Evolutionary conservation across 2,888 invertebrate genomes (phyloP).

Genomic region (Caenorhabditis japonica): DNA sequence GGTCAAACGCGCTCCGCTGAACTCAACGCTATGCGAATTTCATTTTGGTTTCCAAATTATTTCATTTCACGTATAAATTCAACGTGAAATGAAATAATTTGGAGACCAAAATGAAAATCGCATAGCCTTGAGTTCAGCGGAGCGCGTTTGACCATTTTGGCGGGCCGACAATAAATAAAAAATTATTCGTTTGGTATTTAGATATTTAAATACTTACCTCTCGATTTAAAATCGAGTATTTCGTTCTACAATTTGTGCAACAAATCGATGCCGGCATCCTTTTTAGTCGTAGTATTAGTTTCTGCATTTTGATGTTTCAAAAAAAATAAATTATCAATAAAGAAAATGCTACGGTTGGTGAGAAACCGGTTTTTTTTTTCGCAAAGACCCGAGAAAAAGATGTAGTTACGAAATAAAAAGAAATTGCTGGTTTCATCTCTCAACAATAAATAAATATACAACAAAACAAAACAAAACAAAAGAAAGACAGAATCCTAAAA

Average conservation of each 20-base stretch:
- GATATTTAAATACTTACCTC: conserved; percentile 48
- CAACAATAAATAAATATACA: conserved; percentile 42
- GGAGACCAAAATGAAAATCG: too few species aligned
- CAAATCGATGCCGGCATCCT: conserved; percentile 61
- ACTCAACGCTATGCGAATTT: too few species aligned
- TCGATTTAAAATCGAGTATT: conserved; percentile 61
- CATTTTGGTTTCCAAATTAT: too few species aligned
- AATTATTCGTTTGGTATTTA: background rate
- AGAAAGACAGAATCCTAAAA: background rate
- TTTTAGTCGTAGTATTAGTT: conserved; percentile 3
- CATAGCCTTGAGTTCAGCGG: too few species aligned
- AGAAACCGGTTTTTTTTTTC: conserved; percentile 39
- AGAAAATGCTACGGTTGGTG: conserved; percentile 24
- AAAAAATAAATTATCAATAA: background rate
- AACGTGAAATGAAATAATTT: too few species aligned
- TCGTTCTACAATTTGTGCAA: conserved; percentile 64
- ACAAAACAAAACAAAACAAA: conserved; percentile 22
- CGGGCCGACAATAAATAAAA: too few species aligned
- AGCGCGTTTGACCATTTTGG: too few species aligned
- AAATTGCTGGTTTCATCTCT: conserved; percentile 1
- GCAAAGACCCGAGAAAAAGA: too few species aligned
- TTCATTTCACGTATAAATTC: too few species aligned
- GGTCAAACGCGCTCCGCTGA: too few species aligned
- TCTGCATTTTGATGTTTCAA: conserved; percentile 22
- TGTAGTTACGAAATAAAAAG: conserved; percentile 1